A percentile compares a stretch with the other conserved stretches of the same genome.
Conservation (phyloP, 2,888 invertebrate species). For the Euplagia quadripunctaria region DNA sequence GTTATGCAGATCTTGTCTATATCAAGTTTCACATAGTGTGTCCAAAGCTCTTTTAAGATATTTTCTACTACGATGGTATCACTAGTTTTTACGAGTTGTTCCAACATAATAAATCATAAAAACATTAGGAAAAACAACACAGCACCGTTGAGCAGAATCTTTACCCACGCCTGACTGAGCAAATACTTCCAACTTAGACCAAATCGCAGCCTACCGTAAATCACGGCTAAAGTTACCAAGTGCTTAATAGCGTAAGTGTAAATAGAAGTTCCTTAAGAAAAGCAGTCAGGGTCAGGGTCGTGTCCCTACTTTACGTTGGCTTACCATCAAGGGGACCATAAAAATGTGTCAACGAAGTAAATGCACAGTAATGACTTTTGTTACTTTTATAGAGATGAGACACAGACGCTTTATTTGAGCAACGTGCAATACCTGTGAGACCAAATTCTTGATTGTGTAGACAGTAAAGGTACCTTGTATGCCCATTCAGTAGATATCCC, state of each 20-base stretch:
- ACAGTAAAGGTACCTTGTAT: background rate
- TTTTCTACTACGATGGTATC: background rate
- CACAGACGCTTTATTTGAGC: background rate
- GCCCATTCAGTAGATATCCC: background rate
- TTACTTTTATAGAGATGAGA: background rate
- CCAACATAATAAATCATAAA: background rate
- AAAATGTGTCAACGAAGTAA: background rate
- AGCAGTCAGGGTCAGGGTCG: background rate
- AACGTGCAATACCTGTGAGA: background rate
- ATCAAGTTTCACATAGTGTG: background rate
- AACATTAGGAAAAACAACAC: background rate
- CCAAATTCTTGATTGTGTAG: background rate
- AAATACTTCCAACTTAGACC: no score
- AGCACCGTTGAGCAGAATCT: background rate
- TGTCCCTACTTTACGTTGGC: no score
- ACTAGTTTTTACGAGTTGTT: background rate
- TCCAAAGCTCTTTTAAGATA: background rate
- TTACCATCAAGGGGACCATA: background rate
- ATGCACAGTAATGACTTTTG: background rate
- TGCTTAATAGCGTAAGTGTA: background rate
- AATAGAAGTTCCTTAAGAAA: background rate
- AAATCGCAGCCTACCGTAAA: background rate
- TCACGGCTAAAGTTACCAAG: background rate
- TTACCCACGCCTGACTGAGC: no score
- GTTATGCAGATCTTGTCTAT: background rate